phyloP scores from a whole-genome alignment of 2,797 vertebrate species.

The Acestrorhynchus altus region DNA sequence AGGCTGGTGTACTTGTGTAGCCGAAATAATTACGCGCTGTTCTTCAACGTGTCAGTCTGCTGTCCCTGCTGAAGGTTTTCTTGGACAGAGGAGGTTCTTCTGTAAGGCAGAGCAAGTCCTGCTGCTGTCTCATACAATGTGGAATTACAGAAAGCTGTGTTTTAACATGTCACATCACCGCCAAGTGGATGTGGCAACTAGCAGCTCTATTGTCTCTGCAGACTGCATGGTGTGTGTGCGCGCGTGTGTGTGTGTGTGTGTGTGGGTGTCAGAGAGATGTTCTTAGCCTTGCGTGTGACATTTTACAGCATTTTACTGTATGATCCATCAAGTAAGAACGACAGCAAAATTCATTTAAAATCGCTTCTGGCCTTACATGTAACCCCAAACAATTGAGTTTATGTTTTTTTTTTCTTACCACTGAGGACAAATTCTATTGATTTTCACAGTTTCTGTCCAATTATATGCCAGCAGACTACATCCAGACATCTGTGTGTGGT shows the following conservation, averaged over 20 bases:
- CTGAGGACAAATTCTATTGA: constrained; percentile 31
- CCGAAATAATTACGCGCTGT: constrained; percentile 79
- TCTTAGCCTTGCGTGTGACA: constrained; percentile 11
- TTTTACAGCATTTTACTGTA: constrained; percentile 48
- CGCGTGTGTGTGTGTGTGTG: constrained; percentile 52
- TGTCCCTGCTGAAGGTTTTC: constrained; percentile 62
- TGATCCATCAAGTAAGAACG: no score
- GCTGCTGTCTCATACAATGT: constrained; percentile 70
- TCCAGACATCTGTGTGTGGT: not conserved
- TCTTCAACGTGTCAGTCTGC: constrained; percentile 71
- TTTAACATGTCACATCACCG: constrained; percentile 76
- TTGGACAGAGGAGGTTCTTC: constrained; percentile 58
- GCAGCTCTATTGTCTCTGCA: constrained; percentile 49
- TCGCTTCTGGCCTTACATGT: no score
- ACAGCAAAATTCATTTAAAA: no score
- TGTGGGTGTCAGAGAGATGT: not conserved
- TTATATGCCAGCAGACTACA: not conserved
- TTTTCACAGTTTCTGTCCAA: not conserved
- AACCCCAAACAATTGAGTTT: constrained; percentile 9
- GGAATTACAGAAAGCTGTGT: constrained; percentile 66
- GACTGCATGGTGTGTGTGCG: constrained; percentile 41
- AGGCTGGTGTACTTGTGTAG: constrained; percentile 64
- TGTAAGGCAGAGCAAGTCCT: constrained; percentile 63
- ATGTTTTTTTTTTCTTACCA: constrained; percentile 6
- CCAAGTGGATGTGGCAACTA: constrained; percentile 68